Evolutionary conservation across 2,113 vertebrate genomes (phyloP), one percentile per base, ranked within the genome.

Genomic region (Notothenia coriiceps): DNA sequence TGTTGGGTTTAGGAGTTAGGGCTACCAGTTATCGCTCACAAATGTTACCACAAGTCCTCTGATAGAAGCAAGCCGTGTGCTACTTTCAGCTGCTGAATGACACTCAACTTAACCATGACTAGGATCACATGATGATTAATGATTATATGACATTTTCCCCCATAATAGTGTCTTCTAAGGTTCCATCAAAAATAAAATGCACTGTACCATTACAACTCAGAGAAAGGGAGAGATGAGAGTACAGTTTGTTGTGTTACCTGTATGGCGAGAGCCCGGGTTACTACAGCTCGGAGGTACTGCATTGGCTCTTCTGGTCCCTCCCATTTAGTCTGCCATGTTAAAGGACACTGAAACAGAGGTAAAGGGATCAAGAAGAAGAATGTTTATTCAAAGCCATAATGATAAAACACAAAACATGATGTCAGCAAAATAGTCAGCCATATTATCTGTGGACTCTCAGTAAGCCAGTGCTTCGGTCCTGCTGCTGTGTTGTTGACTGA

Each of bases 231-330:
- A 40, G 35, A 40, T 40, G 35, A 71, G 6, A 79, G 33, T 6
- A 49, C 1, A 56, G 70, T 20, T 46, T 35, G 50, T 72, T 43
- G 66, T 59, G 54, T 91, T 92, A 99, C 98, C 97, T 99, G 96
- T 86, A 97, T 95, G 68, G 98, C 97, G 15, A 98, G 90, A 5
- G 98, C 93, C 74, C 96, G 94, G 64, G 96, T 89, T 51, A 99
- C 96, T 0, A 99, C 95, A 25, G 96, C 95, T 93, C 98, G 94
- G 8, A 99, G 96, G 90, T 99, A 99, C 1, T 97, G 97, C 88
- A 99, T 95, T 15, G 98, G 98, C 79, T 99, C 98, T 74, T 99
- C 98, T 25, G 98, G 97, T 55, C 98, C 98, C 92, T 98, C 98
- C 98, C 98, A 99, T 72, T 96, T 98, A 87, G 82, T 97, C 89